These are phyloP conservation scores for Calameuta idolon DNA, from an alignment of 2,888 invertebrate species.

Conservation along the genomic window DNA sequence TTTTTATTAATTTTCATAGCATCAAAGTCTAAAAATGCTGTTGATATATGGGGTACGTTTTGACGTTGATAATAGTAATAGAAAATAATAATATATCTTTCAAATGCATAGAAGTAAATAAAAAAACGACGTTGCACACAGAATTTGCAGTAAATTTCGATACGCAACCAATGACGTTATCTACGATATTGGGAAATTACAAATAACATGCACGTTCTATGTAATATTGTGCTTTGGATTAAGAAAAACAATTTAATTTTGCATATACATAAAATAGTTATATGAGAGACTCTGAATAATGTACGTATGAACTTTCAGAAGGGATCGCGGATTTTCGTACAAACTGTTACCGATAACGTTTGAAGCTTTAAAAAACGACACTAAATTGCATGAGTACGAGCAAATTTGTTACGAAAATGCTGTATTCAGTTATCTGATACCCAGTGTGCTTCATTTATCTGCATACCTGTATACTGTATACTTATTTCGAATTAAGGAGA, in stretches of 20 bases:
- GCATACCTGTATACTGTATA: conserved; percentile 81
- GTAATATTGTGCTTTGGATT: background rate
- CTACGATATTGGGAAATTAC: background rate
- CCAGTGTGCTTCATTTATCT: conserved; percentile 78
- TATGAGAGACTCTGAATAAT: background rate
- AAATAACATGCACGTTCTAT: background rate
- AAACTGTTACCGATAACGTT: conserved; percentile 57
- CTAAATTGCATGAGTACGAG: conserved; percentile 70
- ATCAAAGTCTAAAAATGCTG: no score
- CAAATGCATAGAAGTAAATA: no score
- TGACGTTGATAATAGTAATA: no score
- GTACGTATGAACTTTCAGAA: conserved; percentile 65
- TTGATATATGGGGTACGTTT: no score
- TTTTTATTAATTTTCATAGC: no score
- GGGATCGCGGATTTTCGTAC: conserved; percentile 81
- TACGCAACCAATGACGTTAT: no score
- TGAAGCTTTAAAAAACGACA: conserved; percentile 33
- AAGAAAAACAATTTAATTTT: background rate
- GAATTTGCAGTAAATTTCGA: no score
- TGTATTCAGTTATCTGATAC: conserved; percentile 79
- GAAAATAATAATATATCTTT: no score
- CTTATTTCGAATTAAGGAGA: conserved; percentile 81
- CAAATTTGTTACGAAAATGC: conserved; percentile 79
- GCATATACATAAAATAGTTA: background rate
- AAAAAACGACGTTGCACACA: no score